Percentiles rank a stretch among this genome's conserved stretches.
Conservation (phyloP, 53 echinoderm and acorn worm genomes). For the Echinarachnius parma region DNA sequence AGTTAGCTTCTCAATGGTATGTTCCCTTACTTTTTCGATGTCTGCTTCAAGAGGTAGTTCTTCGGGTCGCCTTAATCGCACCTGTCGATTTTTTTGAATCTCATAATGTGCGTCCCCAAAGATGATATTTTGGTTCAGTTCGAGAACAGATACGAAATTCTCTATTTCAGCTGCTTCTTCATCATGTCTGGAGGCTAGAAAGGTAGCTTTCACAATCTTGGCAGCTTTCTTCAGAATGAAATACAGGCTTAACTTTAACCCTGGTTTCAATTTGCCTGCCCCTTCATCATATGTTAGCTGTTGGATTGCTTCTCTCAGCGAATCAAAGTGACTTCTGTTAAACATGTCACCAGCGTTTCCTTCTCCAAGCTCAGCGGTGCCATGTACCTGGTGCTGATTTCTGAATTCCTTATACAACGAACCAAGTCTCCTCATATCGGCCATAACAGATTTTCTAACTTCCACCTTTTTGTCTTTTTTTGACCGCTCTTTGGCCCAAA, state of each 20-base stretch:
- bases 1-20: background rate
- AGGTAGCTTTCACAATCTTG: slow-evolving; percentile 59
- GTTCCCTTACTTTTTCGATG: slow-evolving; percentile 45
- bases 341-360: slow-evolving; percentile 62
- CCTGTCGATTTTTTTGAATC: slow-evolving; percentile 40
- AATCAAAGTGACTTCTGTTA: slow-evolving; percentile 44
- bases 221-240: slow-evolving; percentile 56
- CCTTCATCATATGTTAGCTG: slow-evolving; percentile 33
- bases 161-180: slow-evolving; percentile 49
- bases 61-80: slow-evolving; percentile 54
- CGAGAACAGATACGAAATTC: slow-evolving; percentile 62
- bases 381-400: slow-evolving; percentile 36
- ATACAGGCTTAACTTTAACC: slow-evolving; percentile 62
- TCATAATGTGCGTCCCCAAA: slow-evolving; percentile 72
- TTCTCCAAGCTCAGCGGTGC: slow-evolving; percentile 4
- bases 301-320: slow-evolving; percentile 52
- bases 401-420: slow-evolving; percentile 47
- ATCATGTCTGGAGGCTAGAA: slow-evolving; percentile 41
- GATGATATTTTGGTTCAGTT: slow-evolving; percentile 52
- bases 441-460: no score
- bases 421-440: slow-evolving; percentile 59
- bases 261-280: slow-evolving; percentile 47
- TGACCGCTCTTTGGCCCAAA: no score
- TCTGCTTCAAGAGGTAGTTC: slow-evolving; percentile 61
- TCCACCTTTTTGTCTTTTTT: no score